Base-by-base conservation (phyloP, 2,113 vertebrate species). In the Marmota monax region DNA sequence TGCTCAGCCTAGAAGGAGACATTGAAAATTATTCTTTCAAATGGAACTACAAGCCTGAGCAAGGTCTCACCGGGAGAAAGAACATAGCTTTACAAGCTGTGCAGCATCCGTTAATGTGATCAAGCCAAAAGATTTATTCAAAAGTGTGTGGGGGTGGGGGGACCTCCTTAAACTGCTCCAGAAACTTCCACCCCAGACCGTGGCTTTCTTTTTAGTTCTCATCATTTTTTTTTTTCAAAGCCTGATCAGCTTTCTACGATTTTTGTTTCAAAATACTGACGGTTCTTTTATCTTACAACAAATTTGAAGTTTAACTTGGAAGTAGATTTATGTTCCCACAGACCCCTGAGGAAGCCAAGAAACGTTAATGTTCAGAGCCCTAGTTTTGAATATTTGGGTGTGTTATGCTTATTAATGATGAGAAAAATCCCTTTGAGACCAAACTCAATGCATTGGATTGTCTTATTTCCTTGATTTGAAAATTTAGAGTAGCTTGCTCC, bases 1-100 rank as follows among this genome's bases (percentile, higher is more conserved):
- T 86, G 86, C 37, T 96, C 89, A 92, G 53, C 70, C 93, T 79
- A 84, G 45, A 87, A 86, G 70, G 45, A 97, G n/a, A 84, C n/a
- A 74, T 70, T 73, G 45, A 89, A 95, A 94, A 89, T 79, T 76
- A 90, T 89, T 96, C 70, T 96, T 94, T 80, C 76, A 80, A 65
- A 70, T 87, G 53, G 84, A 92, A 86, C 70, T 84, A 65, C 86
- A 93, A 94, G 80, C 27, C 61, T 61, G 29, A 93, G 42, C 84
- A 80, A 87, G 61, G 39, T 90, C 87, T 84, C 76, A 9, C 34
- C 0, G 0, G 63, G 76, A 89, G 85, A 73, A 86, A 86, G 20
- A 87, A 65, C 42, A 84, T 5, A 96, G 56, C 65, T 95, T 88
- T 79, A 93, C 34, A 89, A 92, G 39, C 39, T 0, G 0, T 37